Evolutionary conservation across 2,797 vertebrate genomes (phyloP), one percentile per base, ranked within the genome.

Genomic region (Sylvia borin): DNA sequence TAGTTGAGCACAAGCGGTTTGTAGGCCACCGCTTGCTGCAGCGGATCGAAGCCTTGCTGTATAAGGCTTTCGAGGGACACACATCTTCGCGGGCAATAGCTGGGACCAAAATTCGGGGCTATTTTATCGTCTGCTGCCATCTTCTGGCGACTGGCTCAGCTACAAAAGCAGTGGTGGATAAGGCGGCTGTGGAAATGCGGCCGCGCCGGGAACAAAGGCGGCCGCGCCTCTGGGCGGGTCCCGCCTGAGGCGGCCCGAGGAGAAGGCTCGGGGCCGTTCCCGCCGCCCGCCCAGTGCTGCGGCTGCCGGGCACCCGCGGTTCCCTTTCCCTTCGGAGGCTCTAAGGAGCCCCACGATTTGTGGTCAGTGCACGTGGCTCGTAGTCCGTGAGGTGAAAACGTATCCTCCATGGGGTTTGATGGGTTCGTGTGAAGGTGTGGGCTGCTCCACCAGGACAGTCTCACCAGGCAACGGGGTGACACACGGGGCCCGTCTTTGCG

Each of bases 221-320:
- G 3, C 5, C 3, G 13, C 11, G 3, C 4, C 6, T 20, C 6
- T 32, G 21, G 43, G 60, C 31, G 34, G 13, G 1, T 15, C 5
- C 4, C 13, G 32, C 58, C 25, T 5, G 31, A 4, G 26, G 53
- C 14, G 31, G 55, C 42, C 34, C 2, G 5, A 4, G 50, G 17
- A 7, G 9, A 1, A 2, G 6, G 43, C 15, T 43, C 4, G 34
- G 26, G 24, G 14, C 3, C 12, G 22, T 5, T 24, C 8, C 11
- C 7, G 1, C 26, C 3, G 1, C 4, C 51, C 11, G 8, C 4
- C 14, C 29, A 4, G 6, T 31, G 3, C 31, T 4, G 4, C 7
- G 0, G 0, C 4, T 7, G 16, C 0, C 1, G 5, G 42, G 2
- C 40, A 13, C 13, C 8, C 8, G 6, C 10, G 0, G 3, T 4